Conservation (phyloP, 2,888 invertebrate genomes). For the Thereva unica region DNA sequence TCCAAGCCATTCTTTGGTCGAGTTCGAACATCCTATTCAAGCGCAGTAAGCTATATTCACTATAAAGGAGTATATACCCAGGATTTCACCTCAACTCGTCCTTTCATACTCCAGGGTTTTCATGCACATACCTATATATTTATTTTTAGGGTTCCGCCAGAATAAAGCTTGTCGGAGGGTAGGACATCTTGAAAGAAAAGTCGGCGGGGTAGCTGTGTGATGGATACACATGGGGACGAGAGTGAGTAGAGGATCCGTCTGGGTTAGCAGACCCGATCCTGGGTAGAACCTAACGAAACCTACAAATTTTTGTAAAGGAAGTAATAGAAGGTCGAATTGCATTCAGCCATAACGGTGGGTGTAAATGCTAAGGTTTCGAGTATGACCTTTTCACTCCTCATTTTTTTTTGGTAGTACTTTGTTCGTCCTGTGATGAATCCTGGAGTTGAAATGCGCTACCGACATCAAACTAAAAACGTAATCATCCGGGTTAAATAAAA, state of each 20-base stretch:
- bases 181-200: no score
- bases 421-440: no score
- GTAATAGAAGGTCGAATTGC: constrained; percentile 17
- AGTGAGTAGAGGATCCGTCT: no score
- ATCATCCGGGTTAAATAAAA: no score
- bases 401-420: not conserved
- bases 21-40: constrained; percentile 14
- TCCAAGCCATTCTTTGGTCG: constrained; percentile 7
- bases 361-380: constrained; percentile 18
- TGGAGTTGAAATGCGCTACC: no score
- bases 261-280: no score
- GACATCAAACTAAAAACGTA: no score
- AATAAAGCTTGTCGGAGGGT: no score
- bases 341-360: not conserved
- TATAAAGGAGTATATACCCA: constrained; percentile 18
- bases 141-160: constrained; percentile 16
- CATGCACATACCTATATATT: not conserved
- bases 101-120: constrained; percentile 24
- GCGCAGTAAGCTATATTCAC: constrained; percentile 26
- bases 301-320: not conserved
- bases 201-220: no score
- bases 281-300: no score
- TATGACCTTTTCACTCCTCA: constrained; percentile 23
- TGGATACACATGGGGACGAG: no score
- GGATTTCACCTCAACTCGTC: constrained; percentile 21